phyloP scores from a whole-genome alignment of 2,888 invertebrate species.

The Prenolepis imparis region DNA sequence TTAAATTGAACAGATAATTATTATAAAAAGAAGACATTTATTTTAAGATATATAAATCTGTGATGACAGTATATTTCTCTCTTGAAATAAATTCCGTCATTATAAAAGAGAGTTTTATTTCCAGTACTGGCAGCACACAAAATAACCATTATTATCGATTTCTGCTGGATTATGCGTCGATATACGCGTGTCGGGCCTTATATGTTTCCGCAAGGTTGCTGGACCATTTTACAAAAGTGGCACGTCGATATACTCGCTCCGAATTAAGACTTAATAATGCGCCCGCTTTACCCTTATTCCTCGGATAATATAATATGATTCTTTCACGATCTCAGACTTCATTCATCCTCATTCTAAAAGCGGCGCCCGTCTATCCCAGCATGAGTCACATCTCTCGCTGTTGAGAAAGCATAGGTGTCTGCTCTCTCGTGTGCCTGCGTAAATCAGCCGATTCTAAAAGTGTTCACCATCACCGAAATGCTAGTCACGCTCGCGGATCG shows the following conservation, averaged over 20 bases:
- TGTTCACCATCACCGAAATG: conserved; percentile 27
- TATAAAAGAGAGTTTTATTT: conserved; percentile 39
- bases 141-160: conserved; percentile 50
- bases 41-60: conserved; percentile 3
- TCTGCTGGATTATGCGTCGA: conserved; percentile 49
- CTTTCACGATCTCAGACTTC: conserved; percentile 29
- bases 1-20: background rate
- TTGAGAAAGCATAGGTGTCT: conserved; percentile 20
- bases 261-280: conserved; percentile 19
- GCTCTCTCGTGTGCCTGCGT: conserved; percentile 14
- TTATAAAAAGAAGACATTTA: conserved; percentile 12
- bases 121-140: conserved; percentile 25
- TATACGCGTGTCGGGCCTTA: conserved; percentile 55
- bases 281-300: conserved; percentile 36
- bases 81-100: conserved; percentile 28
- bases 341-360: conserved; percentile 47
- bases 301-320: conserved; percentile 31
- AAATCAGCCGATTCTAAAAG: conserved; percentile 39
- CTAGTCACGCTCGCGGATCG: conserved; percentile 21
- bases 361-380: conserved; percentile 38
- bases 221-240: conserved; percentile 48
- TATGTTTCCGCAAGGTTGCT: conserved; percentile 46
- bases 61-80: background rate
- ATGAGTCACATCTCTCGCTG: conserved; percentile 44
- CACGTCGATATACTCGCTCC: conserved; percentile 32